These are phyloP conservation scores for Drosophila pegasa DNA, from an alignment of 2,888 invertebrate genomes.

Conservation along the genomic window DNA sequence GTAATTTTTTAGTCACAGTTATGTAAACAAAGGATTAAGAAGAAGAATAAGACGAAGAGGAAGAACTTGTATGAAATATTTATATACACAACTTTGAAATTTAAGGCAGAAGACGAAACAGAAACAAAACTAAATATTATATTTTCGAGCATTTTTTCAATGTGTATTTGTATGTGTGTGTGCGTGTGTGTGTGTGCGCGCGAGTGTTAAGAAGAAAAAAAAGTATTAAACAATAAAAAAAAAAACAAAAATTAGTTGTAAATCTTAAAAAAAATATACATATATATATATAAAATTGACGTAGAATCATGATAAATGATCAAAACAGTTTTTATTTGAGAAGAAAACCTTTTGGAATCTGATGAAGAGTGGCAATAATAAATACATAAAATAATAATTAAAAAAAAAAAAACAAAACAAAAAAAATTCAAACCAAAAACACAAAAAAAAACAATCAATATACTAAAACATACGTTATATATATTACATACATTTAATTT, in stretches of 20 bases:
- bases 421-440: conserved; percentile 25
- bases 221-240: conserved; percentile 44
- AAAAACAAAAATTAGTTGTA: conserved; percentile 19
- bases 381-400: too few species aligned
- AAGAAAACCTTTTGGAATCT: conserved; percentile 12
- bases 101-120: conserved; percentile 22
- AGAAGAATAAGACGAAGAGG: conserved; percentile 20
- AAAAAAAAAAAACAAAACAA: conserved; percentile 11
- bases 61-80: conserved; percentile 46
- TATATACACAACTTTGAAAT: conserved; percentile 45
- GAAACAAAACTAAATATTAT: conserved; percentile 47
- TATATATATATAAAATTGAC: conserved; percentile 45
- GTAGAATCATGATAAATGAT: conserved; percentile 6
- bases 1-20: conserved; percentile 34
- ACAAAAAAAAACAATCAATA: conserved; percentile 19
- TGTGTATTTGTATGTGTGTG: conserved; percentile 43
- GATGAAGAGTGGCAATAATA: conserved; percentile 22
- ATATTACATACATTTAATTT: conserved; percentile 16
- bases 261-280: conserved; percentile 18
- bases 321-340: conserved; percentile 19
- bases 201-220: conserved; percentile 20
- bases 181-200: conserved; percentile 25
- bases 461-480: conserved; percentile 5
- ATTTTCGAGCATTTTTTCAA: conserved; percentile 65
- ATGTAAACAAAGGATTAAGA: conserved; percentile 6